These are phyloP conservation scores for Nothobranchius furzeri DNA, from an alignment of 2,113 vertebrate species.

Conservation along the genomic window DNA sequence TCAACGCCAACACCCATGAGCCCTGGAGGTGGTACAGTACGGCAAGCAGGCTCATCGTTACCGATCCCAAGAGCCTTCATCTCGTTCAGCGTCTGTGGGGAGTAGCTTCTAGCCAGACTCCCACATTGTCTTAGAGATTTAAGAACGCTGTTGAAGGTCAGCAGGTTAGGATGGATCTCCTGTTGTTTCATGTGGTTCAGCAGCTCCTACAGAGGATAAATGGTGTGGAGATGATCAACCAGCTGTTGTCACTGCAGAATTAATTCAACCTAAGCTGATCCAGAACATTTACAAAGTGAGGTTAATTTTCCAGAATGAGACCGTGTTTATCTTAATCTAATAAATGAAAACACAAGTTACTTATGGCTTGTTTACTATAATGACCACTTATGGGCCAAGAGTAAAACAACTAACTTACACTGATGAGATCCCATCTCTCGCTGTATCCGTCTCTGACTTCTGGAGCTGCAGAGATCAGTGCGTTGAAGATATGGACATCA, in stretches of 20 bases:
- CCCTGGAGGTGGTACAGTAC: fast-evolving
- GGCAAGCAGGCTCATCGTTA: not conserved
- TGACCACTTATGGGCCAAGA: not conserved
- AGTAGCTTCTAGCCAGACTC: constrained; percentile 62
- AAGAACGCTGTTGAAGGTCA: constrained; percentile 88
- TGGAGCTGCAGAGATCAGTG: constrained; percentile 81
- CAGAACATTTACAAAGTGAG: no score
- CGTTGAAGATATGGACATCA: constrained; percentile 90
- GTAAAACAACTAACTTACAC: constrained; percentile 77
- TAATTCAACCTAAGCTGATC: no score
- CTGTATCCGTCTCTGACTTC: constrained; percentile 64
- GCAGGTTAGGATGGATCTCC: constrained; percentile 85
- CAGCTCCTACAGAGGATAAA: constrained; percentile 77
- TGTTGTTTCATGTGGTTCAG: constrained; percentile 89
- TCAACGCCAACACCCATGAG: not conserved
- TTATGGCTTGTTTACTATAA: no score
- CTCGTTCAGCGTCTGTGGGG: constrained; percentile 81
- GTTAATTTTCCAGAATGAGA: no score
- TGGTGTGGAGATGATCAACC: not conserved
- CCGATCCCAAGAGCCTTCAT: constrained; percentile 89
- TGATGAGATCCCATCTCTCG: constrained; percentile 81
- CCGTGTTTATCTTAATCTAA: no score
- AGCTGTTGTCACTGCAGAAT: no score
- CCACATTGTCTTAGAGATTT: constrained; percentile 82
- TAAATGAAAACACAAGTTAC: no score